Conservation (phyloP, 1,140 invertebrate genomes). For the Neodiprion lecontei region DNA sequence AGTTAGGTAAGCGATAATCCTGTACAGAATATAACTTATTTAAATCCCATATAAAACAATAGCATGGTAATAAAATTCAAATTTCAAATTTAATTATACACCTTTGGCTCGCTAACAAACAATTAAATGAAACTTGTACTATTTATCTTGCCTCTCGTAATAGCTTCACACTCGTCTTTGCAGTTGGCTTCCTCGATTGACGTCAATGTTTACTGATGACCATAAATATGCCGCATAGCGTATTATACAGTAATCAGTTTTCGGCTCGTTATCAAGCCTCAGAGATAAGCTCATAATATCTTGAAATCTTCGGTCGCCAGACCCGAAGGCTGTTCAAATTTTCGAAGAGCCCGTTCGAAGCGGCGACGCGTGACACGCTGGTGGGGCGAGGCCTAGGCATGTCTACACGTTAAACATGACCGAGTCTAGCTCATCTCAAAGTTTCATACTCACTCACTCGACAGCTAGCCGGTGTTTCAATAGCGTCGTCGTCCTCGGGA, state of each 20-base stretch:
- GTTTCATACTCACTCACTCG: slow-evolving; percentile 2
- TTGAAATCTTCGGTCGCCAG: neutral
- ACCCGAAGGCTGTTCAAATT: neutral
- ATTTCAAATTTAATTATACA: too few species aligned
- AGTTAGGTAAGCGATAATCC: too few species aligned
- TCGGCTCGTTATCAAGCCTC: neutral
- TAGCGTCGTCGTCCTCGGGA: neutral
- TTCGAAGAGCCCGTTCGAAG: neutral
- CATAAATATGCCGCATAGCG: neutral
- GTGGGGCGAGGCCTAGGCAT: neutral
- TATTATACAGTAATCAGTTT: neutral
- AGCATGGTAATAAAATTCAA: too few species aligned
- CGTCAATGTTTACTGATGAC: neutral
- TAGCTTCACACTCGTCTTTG: neutral
- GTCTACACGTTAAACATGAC: neutral
- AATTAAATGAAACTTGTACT: too few species aligned
- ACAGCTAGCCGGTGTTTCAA: neutral
- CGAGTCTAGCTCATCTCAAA: neutral
- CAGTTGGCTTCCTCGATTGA: neutral
- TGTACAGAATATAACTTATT: too few species aligned
- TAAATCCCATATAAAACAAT: too few species aligned
- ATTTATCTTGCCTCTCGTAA: too few species aligned
- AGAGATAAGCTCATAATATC: neutral
- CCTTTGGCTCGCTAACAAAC: too few species aligned
- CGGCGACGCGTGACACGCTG: neutral